Conservation (phyloP, 2,888 invertebrate genomes). For the Serrognathus titanus region DNA sequence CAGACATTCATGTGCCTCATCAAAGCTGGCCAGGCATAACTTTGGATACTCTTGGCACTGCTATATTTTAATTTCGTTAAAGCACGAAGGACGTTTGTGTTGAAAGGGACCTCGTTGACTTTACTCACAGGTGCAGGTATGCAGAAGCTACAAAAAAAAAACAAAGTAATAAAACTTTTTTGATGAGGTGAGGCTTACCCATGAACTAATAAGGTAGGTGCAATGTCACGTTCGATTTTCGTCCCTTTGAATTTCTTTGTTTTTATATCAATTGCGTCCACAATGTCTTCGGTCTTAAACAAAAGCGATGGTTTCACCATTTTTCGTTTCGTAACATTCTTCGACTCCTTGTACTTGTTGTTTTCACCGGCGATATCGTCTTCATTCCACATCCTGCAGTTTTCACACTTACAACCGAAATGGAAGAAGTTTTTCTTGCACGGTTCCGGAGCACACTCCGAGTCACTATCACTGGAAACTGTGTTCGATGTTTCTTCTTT, state of each 20-base stretch:
- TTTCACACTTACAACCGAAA: conserved; percentile 16
- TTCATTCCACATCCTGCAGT: conserved; percentile 13
- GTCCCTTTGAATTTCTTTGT: conserved; percentile 6
- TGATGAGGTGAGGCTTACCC: conserved; percentile 16
- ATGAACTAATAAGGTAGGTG: conserved; percentile 21
- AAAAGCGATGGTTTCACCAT: conserved; percentile 12
- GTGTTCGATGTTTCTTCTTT: neutral
- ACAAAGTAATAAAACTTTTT: neutral
- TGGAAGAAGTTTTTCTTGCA: conserved; percentile 2
- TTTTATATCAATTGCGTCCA: conserved; percentile 5
- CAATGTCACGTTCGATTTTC: conserved; percentile 15
- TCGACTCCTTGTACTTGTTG: neutral
- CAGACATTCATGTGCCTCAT: conserved; percentile 63
- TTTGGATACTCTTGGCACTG: conserved; percentile 57
- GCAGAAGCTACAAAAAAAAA: conserved; percentile 27
- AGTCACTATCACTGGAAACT: neutral
- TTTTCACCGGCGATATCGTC: conserved; percentile 9
- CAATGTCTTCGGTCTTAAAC: conserved; percentile 11
- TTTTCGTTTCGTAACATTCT: neutral
- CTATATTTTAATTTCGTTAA: conserved; percentile 31
- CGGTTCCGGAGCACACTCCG: neutral
- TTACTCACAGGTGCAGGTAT: conserved; percentile 30
- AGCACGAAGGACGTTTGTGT: conserved; percentile 30
- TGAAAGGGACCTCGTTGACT: conserved; percentile 32
- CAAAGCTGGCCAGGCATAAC: conserved; percentile 68